Evolutionary conservation across 2,888 invertebrate genomes (phyloP).

Genomic region (Noctua fimbriata): DNA sequence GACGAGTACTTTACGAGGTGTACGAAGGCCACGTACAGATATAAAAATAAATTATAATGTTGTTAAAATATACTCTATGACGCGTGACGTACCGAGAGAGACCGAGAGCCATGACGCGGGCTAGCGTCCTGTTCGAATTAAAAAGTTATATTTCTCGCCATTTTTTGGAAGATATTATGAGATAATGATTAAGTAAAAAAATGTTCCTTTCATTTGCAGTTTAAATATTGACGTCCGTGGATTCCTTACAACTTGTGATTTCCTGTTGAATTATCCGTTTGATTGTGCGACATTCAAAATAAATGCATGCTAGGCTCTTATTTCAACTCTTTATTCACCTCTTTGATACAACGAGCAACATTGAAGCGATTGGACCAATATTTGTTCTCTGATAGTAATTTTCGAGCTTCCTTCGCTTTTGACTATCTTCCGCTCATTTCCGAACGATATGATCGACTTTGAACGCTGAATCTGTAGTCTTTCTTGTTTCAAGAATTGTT

Average conservation of each 20-base stretch:
- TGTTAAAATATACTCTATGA: conserved; percentile 59
- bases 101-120: conserved; percentile 26
- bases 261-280: not conserved
- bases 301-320: not conserved
- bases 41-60: conserved; percentile 65
- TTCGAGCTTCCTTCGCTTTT: conserved; percentile 1
- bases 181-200: not conserved
- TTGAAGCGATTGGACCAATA: not conserved
- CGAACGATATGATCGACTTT: conserved; percentile 5
- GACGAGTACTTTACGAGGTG: conserved; percentile 65
- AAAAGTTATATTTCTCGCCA: not conserved
- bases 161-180: too few species aligned
- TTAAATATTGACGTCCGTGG: not conserved
- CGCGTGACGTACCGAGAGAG: conserved; percentile 12
- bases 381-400: not conserved
- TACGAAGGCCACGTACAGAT: conserved; percentile 60
- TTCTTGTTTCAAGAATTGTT: not conserved
- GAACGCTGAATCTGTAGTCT: not conserved
- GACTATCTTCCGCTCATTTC: conserved; percentile 11
- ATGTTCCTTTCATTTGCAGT: not conserved
- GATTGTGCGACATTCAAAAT: not conserved
- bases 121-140: conserved; percentile 46
- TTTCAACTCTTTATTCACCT: not conserved
- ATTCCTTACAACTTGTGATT: not conserved
- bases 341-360: not conserved